A percentile compares a stretch with the other conserved stretches of the same genome.
phyloP scores from a whole-genome alignment of 2,888 invertebrate species.

The Nycteola revayana region DNA sequence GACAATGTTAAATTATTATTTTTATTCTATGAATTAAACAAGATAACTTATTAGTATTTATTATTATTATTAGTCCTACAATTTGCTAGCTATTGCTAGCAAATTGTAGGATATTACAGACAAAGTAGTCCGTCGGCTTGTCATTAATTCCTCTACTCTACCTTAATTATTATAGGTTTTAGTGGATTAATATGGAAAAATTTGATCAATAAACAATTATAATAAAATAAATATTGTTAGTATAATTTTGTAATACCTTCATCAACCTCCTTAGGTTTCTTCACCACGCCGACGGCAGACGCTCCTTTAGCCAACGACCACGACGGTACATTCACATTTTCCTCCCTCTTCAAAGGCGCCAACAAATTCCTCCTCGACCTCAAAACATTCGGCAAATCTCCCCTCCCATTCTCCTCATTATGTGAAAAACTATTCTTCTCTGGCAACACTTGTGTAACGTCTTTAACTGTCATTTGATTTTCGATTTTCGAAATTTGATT shows the following conservation, averaged over 20 bases:
- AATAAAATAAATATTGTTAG: slow-evolving; percentile 2
- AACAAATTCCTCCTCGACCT: slow-evolving; percentile 65
- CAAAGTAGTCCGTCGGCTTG: too few relatives aligned
- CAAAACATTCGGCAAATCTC: slow-evolving; percentile 57
- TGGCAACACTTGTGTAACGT: slow-evolving; percentile 16
- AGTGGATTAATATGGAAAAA: too few relatives aligned
- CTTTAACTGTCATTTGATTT: slow-evolving; percentile 42
- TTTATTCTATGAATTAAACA: too few relatives aligned
- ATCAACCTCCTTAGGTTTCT: slow-evolving; percentile 42
- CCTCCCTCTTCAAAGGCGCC: slow-evolving; percentile 67
- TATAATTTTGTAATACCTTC: too few relatives aligned
- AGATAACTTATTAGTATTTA: too few relatives aligned
- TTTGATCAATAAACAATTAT: too few relatives aligned
- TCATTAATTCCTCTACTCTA: too few relatives aligned
- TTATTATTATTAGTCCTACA: too few relatives aligned
- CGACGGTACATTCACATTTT: slow-evolving; percentile 50
- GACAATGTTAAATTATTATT: too few relatives aligned
- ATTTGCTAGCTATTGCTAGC: too few relatives aligned
- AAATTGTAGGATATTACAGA: too few relatives aligned
- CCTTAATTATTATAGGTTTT: too few relatives aligned
- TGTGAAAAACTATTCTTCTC: slow-evolving; percentile 20
- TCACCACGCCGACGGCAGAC: slow-evolving; percentile 62
- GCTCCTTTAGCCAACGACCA: slow-evolving; percentile 77
- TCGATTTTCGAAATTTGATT: slow-evolving; percentile 62
- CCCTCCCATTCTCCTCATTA: slow-evolving; percentile 32